These are phyloP conservation scores for Epirrita christyi DNA, from an alignment of 2,888 invertebrate species.

Conservation along the genomic window DNA sequence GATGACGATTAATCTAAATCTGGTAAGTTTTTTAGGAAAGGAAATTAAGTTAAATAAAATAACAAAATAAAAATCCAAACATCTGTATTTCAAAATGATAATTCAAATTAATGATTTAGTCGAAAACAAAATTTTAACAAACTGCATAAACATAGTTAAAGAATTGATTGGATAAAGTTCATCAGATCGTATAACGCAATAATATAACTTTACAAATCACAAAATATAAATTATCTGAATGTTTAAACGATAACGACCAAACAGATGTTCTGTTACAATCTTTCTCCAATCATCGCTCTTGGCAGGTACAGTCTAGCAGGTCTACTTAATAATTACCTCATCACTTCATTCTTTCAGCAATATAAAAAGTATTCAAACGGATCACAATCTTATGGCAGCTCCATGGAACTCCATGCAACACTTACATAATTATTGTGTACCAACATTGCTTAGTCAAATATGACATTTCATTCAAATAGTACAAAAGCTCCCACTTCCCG, in stretches of 20 bases:
- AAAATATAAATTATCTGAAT: slow-evolving; percentile 56
- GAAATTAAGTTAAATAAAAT: slow-evolving; percentile 31
- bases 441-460: slow-evolving; percentile 70
- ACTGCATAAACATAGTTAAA: slow-evolving; percentile 68
- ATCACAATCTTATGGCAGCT: slow-evolving; percentile 83
- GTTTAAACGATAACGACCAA: slow-evolving; percentile 60
- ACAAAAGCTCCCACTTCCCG: slow-evolving; percentile 56
- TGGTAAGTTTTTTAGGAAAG: too few relatives aligned
- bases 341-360: slow-evolving; percentile 76
- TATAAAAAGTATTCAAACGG: slow-evolving; percentile 84
- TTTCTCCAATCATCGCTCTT: slow-evolving; percentile 76
- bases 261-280: slow-evolving; percentile 50
- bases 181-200: slow-evolving; percentile 45
- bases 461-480: slow-evolving; percentile 71
- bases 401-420: slow-evolving; percentile 81
- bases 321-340: slow-evolving; percentile 78
- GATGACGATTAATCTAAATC: too few relatives aligned
- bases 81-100: slow-evolving; percentile 80
- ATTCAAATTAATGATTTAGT: slow-evolving; percentile 80
- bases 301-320: slow-evolving; percentile 80
- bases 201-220: slow-evolving; percentile 51
- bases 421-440: slow-evolving; percentile 52
- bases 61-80: slow-evolving; percentile 73
- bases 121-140: slow-evolving; percentile 81
- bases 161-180: slow-evolving; percentile 79